Conservation (phyloP, 2,113 vertebrate genomes). For the Rostratula benghalensis region DNA sequence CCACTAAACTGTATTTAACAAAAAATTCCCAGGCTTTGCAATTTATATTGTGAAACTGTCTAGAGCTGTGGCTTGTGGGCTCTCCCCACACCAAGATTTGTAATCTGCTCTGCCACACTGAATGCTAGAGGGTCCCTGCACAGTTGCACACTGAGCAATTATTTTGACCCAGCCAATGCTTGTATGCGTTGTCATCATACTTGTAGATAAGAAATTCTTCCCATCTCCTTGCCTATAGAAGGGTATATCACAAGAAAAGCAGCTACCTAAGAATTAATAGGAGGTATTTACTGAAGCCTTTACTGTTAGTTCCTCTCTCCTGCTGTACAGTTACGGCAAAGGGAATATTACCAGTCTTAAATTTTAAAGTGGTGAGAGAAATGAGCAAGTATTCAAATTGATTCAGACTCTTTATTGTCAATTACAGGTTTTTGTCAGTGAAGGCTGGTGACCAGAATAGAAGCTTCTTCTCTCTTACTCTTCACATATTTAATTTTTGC, state of each 20-base stretch:
- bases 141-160: not conserved
- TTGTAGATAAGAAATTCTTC: not conserved
- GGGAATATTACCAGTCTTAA: not conserved
- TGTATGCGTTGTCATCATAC: not conserved
- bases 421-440: not conserved
- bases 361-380: not conserved
- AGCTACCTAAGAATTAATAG: not conserved
- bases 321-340: not conserved
- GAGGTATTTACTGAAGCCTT: not conserved
- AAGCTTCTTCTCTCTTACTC: not conserved
- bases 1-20: not conserved
- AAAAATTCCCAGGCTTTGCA: not conserved
- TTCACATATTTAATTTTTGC: not conserved
- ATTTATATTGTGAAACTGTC: not conserved
- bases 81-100: not conserved
- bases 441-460: not conserved
- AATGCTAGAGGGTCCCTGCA: not conserved
- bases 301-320: not conserved
- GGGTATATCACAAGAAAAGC: not conserved
- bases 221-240: not conserved
- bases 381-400: not conserved
- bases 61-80: not conserved
- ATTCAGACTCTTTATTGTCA: not conserved
- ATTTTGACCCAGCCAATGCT: not conserved
- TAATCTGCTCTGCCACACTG: rapidly evolving